Evolutionary conservation across 37 sponge, comb jelly and placozoan genomes (phyloP).

Genomic region (Cliona cf. orientalis): DNA sequence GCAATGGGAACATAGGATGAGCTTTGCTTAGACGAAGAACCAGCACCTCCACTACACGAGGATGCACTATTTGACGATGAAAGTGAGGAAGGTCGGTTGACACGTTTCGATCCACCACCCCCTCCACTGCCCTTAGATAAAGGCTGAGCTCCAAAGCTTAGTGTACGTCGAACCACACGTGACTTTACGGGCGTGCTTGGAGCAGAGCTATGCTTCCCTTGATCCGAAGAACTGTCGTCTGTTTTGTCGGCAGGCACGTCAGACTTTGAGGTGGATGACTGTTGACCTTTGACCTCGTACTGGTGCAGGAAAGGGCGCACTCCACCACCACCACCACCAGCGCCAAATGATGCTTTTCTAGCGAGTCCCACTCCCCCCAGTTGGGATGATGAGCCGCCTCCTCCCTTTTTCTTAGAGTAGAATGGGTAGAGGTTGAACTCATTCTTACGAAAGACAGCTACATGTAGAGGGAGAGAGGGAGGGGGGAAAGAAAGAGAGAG

Average conservation of each 20-base stretch:
- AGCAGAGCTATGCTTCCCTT: slow-evolving; percentile 26
- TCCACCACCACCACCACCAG: no score
- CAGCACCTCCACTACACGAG: no score
- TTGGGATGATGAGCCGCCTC: no score
- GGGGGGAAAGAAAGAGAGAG: slow-evolving; percentile 1
- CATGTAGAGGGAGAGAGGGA: no score
- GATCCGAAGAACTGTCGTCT: no score
- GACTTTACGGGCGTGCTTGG: slow-evolving; percentile 31
- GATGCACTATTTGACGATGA: no score
- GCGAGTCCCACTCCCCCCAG: slow-evolving; percentile 4
- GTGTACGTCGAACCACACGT: slow-evolving; percentile 41
- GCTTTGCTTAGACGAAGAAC: no score
- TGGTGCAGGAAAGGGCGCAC: slow-evolving; percentile 62
- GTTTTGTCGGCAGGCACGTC: background rate
- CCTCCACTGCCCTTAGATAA: no score
- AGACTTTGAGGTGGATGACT: background rate
- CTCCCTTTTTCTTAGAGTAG: slow-evolving; percentile 38
- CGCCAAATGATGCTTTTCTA: slow-evolving; percentile 44
- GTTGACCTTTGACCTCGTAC: slow-evolving; percentile 56
- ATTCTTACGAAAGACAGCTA: slow-evolving; percentile 66
- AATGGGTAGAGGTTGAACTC: slow-evolving; percentile 30
- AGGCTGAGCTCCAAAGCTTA: slow-evolving; percentile 67
- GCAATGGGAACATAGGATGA: background rate
- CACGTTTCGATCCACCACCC: no score
- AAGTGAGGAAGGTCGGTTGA: no score